These are phyloP conservation scores for Shargacucullia verbasci DNA, from an alignment of 2,888 invertebrate genomes.

Conservation along the genomic window DNA sequence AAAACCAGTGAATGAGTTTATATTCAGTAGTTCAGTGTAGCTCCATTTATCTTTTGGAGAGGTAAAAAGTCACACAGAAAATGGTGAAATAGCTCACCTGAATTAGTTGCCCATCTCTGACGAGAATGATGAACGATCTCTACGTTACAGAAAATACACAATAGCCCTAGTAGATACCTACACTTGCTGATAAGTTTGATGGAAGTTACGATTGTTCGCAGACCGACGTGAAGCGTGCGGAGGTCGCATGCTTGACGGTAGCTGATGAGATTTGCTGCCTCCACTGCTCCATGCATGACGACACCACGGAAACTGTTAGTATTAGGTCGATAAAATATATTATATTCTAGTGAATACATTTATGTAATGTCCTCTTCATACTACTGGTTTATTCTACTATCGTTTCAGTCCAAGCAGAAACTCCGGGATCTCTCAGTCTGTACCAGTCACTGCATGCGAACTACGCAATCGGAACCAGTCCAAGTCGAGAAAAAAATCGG, in stretches of 20 bases:
- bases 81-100: too few relatives aligned
- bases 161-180: too few relatives aligned
- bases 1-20: too few relatives aligned
- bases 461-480: slow-evolving; percentile 66
- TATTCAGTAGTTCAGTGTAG: too few relatives aligned
- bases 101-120: too few relatives aligned
- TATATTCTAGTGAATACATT: slow-evolving; percentile 12
- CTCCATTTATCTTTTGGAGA: too few relatives aligned
- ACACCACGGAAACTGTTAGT: slow-evolving; percentile 73
- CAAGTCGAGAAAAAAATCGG: slow-evolving; percentile 64
- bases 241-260: slow-evolving; percentile 72
- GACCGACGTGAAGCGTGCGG: slow-evolving; percentile 74
- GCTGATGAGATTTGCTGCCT: slow-evolving; percentile 70
- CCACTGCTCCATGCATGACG: slow-evolving; percentile 66
- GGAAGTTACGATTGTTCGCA: slow-evolving; percentile 43
- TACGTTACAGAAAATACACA: too few relatives aligned
- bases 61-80: too few relatives aligned
- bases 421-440: slow-evolving; percentile 60
- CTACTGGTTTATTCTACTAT: slow-evolving; percentile 24
- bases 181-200: neutral
- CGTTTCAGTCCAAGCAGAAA: slow-evolving; percentile 51
- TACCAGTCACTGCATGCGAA: slow-evolving; percentile 55
- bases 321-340: slow-evolving; percentile 45
- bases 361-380: neutral
- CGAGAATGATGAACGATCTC: too few relatives aligned